phyloP scores from a whole-genome alignment of 1,140 invertebrate species.

The Drosophila bocqueti region DNA sequence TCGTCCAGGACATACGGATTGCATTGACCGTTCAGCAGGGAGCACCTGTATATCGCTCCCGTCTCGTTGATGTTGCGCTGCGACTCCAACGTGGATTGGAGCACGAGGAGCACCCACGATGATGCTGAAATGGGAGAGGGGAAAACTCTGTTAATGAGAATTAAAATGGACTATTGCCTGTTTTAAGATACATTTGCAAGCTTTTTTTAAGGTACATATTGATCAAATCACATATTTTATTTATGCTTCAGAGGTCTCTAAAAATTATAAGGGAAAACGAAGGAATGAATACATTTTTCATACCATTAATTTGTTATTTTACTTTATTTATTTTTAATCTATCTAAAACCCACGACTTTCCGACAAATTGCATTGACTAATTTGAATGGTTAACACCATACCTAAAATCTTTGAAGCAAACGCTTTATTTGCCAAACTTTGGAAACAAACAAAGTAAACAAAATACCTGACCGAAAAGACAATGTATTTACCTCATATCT shows the following conservation, averaged over 20 bases:
- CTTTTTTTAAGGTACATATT: too few species aligned
- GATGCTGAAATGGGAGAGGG: constrained; percentile 47
- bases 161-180: too few species aligned
- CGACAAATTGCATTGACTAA: constrained; percentile 9
- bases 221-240: too few species aligned
- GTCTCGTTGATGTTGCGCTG: constrained; percentile 80
- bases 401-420: background rate
- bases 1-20: constrained; percentile 73
- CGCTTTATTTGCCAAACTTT: constrained; percentile 12
- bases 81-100: constrained; percentile 74
- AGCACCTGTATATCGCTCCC: constrained; percentile 80
- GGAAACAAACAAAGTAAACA: constrained; percentile 2
- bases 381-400: background rate
- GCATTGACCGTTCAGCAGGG: constrained; percentile 54
- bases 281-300: too few species aligned
- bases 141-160: too few species aligned
- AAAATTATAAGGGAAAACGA: too few species aligned
- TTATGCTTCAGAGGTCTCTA: too few species aligned
- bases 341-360: background rate
- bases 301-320: background rate
- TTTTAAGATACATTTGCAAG: too few species aligned
- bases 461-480: background rate
- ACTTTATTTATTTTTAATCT: background rate
- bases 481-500: constrained; percentile 4
- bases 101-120: constrained; percentile 81